These are phyloP conservation scores for Polymixis lichenea DNA, from an alignment of 2,888 invertebrate species.

Conservation along the genomic window DNA sequence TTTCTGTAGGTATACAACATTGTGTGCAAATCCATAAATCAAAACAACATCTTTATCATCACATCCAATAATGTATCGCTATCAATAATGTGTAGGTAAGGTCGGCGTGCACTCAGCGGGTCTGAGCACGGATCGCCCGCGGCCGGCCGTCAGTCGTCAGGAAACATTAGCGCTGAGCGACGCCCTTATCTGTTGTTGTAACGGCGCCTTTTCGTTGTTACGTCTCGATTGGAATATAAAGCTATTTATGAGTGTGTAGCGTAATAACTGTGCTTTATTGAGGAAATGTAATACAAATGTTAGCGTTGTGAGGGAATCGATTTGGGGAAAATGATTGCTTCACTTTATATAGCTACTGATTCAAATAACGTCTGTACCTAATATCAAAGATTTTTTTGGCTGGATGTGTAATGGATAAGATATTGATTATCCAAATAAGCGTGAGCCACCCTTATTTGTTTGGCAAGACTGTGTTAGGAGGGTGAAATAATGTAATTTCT, in stretches of 20 bases:
- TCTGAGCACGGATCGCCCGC: slow-evolving; percentile 21
- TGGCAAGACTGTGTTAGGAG: neutral
- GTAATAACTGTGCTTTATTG: slow-evolving; percentile 47
- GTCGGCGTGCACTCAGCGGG: neutral
- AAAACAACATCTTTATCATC: slow-evolving; percentile 5
- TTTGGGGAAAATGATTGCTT: slow-evolving; percentile 18
- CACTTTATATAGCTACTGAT: neutral
- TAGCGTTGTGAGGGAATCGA: slow-evolving; percentile 11
- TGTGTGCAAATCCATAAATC: slow-evolving; percentile 7
- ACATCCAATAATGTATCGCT: slow-evolving; percentile 2
- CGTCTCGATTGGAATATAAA: slow-evolving; percentile 49
- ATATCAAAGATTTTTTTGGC: slow-evolving; percentile 1
- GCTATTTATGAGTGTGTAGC: slow-evolving; percentile 44
- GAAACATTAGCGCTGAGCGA: slow-evolving; percentile 51
- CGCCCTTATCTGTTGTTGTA: slow-evolving; percentile 40
- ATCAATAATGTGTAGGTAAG: neutral
- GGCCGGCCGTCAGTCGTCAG: slow-evolving; percentile 41
- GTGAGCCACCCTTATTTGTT: neutral
- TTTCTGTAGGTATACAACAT: neutral
- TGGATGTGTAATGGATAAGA: neutral
- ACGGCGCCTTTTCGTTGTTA: slow-evolving; percentile 39
- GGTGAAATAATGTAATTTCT: neutral
- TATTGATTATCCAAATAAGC: slow-evolving; percentile 3
- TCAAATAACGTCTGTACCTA: slow-evolving; percentile 3
- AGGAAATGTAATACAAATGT: slow-evolving; percentile 36